These are phyloP conservation scores for Drosophila multiciliata DNA, from an alignment of 2,888 invertebrate genomes.

Conservation along the genomic window DNA sequence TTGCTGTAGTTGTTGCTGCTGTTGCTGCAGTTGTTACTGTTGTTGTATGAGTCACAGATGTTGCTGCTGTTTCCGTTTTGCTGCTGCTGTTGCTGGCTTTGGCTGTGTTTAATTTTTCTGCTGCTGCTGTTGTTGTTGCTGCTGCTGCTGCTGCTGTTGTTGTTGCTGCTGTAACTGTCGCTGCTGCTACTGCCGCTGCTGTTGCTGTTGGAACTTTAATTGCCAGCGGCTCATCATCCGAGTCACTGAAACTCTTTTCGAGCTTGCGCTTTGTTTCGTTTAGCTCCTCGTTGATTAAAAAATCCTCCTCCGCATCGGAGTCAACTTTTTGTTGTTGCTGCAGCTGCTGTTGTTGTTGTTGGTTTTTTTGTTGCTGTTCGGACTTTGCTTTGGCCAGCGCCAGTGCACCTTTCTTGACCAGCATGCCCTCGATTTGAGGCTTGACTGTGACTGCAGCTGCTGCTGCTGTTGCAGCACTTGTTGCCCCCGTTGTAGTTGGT, in stretches of 20 bases:
- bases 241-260: conserved; percentile 87
- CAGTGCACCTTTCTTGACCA: conserved; percentile 82
- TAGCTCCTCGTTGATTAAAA: conserved; percentile 81
- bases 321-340: conserved; percentile 61
- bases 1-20: conserved; percentile 33
- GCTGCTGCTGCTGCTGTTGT: background rate
- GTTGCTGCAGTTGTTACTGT: background rate
- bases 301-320: conserved; percentile 82
- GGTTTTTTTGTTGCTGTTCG: conserved; percentile 56
- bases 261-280: conserved; percentile 83
- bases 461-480: conserved; percentile 56
- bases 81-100: conserved; percentile 8
- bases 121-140: background rate
- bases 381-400: conserved; percentile 73
- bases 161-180: conserved; percentile 5
- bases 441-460: conserved; percentile 54
- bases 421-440: conserved; percentile 82
- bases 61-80: conserved; percentile 8
- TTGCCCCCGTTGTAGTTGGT: conserved; percentile 32
- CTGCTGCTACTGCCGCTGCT: conserved; percentile 9
- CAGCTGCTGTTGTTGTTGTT: conserved; percentile 33
- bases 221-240: conserved; percentile 89
- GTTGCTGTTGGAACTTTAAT: conserved; percentile 84
- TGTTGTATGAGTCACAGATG: conserved; percentile 3
- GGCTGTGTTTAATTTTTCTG: conserved; percentile 6